Conservation (phyloP, 2,797 vertebrate genomes). For the Zalophus californianus region DNA sequence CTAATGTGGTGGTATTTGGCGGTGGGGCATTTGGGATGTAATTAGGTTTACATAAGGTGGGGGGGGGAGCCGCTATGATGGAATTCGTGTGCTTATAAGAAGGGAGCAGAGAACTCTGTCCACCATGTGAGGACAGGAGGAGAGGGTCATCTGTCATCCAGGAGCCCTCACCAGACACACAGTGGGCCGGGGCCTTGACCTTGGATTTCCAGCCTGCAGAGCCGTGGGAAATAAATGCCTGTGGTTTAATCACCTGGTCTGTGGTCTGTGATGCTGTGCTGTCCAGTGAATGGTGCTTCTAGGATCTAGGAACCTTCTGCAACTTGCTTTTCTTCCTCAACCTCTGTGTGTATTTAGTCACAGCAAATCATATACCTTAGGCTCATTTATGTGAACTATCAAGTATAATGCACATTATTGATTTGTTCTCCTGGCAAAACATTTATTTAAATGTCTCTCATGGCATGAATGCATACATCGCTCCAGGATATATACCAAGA, state of each 20-base stretch:
- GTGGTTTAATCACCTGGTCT: not conserved
- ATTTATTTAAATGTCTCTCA: not conserved
- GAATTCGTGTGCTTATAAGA: not conserved
- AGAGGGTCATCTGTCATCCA: not conserved
- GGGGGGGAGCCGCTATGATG: too few relatives aligned
- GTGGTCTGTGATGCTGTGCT: not conserved
- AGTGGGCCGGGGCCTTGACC: not conserved
- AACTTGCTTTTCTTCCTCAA: too few relatives aligned
- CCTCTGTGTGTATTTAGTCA: not conserved
- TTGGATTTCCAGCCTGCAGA: not conserved
- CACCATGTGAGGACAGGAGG: too few relatives aligned
- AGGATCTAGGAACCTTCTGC: not conserved
- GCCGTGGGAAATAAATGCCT: not conserved
- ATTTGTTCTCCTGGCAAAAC: too few relatives aligned
- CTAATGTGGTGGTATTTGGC: not conserved
- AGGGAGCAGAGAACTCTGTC: not conserved
- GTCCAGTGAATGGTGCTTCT: not conserved
- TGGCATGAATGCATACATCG: not conserved
- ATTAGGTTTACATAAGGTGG: not conserved
- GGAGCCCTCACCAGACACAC: not conserved
- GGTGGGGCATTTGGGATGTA: not conserved
- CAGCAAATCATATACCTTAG: too few relatives aligned
- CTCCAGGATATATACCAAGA: not conserved
- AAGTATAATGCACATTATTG: not conserved
- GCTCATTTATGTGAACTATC: not conserved